A percentile compares a stretch with the other conserved stretches of the same genome.
These are phyloP conservation scores for Heteronetta atricapilla DNA, from an alignment of 2,113 vertebrate species.

Conservation along the genomic window DNA sequence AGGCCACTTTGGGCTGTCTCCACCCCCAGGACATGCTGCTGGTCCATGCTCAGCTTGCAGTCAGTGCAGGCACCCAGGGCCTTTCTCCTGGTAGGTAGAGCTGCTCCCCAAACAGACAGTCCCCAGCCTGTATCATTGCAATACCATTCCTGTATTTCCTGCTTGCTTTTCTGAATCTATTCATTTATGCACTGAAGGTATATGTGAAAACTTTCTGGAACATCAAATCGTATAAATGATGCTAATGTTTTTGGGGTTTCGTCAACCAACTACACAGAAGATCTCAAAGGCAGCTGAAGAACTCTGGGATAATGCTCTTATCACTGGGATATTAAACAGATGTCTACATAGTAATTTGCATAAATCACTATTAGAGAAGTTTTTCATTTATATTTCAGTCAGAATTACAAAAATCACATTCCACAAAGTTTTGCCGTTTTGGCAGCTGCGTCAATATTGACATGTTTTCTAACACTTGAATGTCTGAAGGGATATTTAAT, in stretches of 20 bases:
- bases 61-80: not conserved
- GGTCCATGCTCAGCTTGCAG: not conserved
- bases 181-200: not conserved
- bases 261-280: not conserved
- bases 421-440: slow-evolving; percentile 13
- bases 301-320: not conserved
- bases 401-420: not conserved
- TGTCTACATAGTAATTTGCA: slow-evolving; percentile 15
- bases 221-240: not conserved
- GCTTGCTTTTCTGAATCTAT: not conserved
- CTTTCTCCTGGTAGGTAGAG: not conserved
- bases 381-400: slow-evolving; percentile 22
- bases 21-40: not conserved
- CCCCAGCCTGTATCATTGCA: not conserved
- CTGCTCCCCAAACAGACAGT: not conserved
- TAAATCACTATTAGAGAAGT: slow-evolving; percentile 11
- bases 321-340: not conserved
- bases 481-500: slow-evolving; percentile 8
- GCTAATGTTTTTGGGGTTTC: not conserved
- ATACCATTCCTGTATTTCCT: not conserved
- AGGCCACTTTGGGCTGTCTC: not conserved
- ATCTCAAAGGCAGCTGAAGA: slow-evolving; percentile 17
- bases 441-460: slow-evolving; percentile 19
- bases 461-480: slow-evolving; percentile 8
- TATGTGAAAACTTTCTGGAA: not conserved